Base-by-base conservation (phyloP, 1,140 invertebrate species). In the Drosophila kanapiae region DNA sequence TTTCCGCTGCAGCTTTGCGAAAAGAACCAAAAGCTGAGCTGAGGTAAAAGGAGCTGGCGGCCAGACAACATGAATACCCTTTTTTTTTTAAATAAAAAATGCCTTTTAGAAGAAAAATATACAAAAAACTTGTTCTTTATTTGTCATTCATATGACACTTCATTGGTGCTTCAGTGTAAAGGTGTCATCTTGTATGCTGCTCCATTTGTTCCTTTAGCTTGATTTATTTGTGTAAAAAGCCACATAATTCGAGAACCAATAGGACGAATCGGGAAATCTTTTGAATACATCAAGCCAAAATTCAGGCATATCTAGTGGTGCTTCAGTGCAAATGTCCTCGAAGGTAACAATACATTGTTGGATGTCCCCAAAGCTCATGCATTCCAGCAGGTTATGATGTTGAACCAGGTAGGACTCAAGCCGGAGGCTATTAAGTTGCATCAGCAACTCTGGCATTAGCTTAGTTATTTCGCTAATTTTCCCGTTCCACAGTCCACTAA, bases 1-100 rank as follows among this genome's bases (percentile, higher is more conserved):
- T 61, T 78, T 67, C 61, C 82, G 56, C 56, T 67, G 81, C 64
- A 51, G 62, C 56, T 53, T 38, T 59, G 49, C 65, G 37, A 72
- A 62, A 38, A 65, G 23, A 77, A 45, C 35, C 35, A 23, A 35
- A 72, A 64, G 63, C 68, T 40, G 29, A 18, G 14, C 27, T 10
- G 18, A 48, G 2, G 9, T 48, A 40, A 14, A 8, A 13, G 27
- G 37, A 33, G 61, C 13, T 29, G 54, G 33, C 11, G 16, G n/a
- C 13, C 9, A 5, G 38, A 27, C 43, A 5, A 29, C 9, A 6
- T 8, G 4, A n/a, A 43, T 57, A 62, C 43, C 67, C 31, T 58
- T 18, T 42, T 37, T 11, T n/a, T n/a, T n/a, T n/a, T n/a, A n/a
- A 18, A 9, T 40, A 57, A 4, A 14, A 38, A 56, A 23, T n/a